Percentiles rank a stretch among this genome's conserved stretches.
phyloP scores from a whole-genome alignment of 2,888 invertebrate genomes.

The Frankliniella fusca region DNA sequence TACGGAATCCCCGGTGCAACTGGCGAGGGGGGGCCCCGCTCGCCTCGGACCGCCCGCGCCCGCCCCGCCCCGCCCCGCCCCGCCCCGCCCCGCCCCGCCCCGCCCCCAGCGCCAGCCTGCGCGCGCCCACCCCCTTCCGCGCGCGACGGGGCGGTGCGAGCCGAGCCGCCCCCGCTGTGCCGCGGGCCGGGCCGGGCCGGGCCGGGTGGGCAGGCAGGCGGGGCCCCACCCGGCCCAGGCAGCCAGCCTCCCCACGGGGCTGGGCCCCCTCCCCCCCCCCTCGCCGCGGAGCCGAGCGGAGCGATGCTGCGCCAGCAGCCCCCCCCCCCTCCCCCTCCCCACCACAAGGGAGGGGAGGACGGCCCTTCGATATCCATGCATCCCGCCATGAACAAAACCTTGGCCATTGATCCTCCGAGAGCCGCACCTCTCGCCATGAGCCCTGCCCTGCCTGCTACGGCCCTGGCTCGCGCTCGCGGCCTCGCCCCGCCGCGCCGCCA shows the following conservation, averaged over 20 bases:
- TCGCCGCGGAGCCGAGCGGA: background rate
- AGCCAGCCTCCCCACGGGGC: background rate
- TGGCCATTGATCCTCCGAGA: background rate
- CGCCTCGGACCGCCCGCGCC: background rate
- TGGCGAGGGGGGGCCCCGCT: background rate
- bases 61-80: background rate
- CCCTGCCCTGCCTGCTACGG: background rate
- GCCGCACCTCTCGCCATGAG: background rate
- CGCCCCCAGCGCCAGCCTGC: background rate
- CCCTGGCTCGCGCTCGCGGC: too few species aligned
- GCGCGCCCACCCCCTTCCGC: background rate
- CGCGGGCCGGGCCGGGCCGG: too few species aligned
- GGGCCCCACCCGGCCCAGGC: background rate
- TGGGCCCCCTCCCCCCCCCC: background rate
- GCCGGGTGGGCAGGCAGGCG: too few species aligned
- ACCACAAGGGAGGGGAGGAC: background rate
- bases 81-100: background rate
- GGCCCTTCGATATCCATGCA: constrained; percentile 15
- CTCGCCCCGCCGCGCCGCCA: too few species aligned
- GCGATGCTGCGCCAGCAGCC: background rate
- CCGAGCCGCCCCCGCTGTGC: background rate
- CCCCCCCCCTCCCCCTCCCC: background rate
- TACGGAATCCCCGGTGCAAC: constrained; percentile 22
- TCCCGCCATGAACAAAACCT: background rate
- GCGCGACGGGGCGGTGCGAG: background rate